These are phyloP conservation scores for Synanthedon andrenaeformis DNA, from an alignment of 2,888 invertebrate genomes.

Conservation along the genomic window DNA sequence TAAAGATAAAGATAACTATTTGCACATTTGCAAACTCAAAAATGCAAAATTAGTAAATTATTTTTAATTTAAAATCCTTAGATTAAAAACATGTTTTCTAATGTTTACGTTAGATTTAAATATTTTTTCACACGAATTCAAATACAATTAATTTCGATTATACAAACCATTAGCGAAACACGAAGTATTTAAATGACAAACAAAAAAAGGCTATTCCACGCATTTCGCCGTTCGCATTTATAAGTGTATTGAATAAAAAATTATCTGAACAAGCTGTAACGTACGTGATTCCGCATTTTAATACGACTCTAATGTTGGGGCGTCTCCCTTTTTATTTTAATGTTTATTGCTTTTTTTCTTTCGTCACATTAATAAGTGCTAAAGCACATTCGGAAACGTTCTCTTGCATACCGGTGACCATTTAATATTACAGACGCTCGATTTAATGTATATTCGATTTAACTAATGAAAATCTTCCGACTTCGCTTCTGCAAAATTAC, in stretches of 20 bases:
- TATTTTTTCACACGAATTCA: too few species aligned
- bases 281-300: constrained; percentile 68
- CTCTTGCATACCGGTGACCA: constrained; percentile 26
- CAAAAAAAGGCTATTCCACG: constrained; percentile 20
- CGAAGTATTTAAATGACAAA: not conserved
- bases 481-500: too few species aligned
- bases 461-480: too few species aligned
- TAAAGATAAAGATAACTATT: too few species aligned
- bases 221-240: constrained; percentile 33
- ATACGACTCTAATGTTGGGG: constrained; percentile 46
- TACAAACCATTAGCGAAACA: not conserved
- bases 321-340: constrained; percentile 45
- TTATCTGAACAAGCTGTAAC: constrained; percentile 37
- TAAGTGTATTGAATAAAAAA: constrained; percentile 49
- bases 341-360: constrained; percentile 39
- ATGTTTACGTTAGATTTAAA: too few species aligned
- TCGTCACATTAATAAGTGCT: constrained; percentile 27
- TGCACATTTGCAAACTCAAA: too few species aligned
- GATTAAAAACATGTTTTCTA: too few species aligned
- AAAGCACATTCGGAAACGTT: constrained; percentile 20
- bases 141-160: constrained; percentile 1
- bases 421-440: constrained; percentile 23
- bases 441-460: too few species aligned
- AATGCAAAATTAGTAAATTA: too few species aligned
- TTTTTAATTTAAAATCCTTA: too few species aligned